These are phyloP conservation scores for Physella acuta DNA, from an alignment of 1,140 invertebrate species.

Conservation along the genomic window DNA sequence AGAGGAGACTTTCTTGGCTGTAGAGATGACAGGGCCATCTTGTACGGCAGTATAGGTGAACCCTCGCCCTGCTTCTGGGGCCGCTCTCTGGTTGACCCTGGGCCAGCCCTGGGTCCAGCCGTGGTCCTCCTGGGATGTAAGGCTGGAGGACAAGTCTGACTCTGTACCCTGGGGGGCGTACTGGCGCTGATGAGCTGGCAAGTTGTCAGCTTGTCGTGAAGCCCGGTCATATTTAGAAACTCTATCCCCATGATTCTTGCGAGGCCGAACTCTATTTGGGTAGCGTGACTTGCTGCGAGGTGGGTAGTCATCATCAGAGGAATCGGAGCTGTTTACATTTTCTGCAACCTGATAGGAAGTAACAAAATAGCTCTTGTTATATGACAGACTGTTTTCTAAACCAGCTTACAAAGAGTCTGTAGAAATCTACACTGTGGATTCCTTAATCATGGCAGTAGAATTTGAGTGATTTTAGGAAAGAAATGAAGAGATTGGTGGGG, in stretches of 20 bases:
- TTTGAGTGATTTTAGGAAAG: no score
- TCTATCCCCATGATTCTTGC: constrained; percentile 18
- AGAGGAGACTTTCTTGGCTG: constrained; percentile 29
- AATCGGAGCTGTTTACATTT: constrained; percentile 75
- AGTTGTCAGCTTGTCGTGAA: neutral
- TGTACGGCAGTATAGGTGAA: constrained; percentile 23
- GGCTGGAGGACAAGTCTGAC: constrained; percentile 28
- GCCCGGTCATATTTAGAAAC: neutral
- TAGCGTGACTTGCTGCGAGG: constrained; percentile 61
- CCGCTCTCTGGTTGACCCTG: neutral
- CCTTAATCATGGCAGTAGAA: no score
- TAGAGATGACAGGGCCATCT: constrained; percentile 24
- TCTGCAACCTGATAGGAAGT: constrained; percentile 65
- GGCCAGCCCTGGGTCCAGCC: neutral
- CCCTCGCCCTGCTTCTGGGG: neutral
- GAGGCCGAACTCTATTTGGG: constrained; percentile 64
- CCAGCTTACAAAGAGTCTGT: no score
- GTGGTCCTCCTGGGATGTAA: constrained; percentile 24
- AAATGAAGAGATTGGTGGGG: no score
- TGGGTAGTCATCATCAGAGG: constrained; percentile 71
- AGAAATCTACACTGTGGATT: no score
- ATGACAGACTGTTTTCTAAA: no score
- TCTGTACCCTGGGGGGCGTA: constrained; percentile 21
- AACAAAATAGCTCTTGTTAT: no score
- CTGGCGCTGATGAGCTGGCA: constrained; percentile 13